Evolutionary conservation across 2,888 invertebrate species (phyloP), one percentile per base, ranked within the genome.

Genomic region (Lithophane semibrunnea): DNA sequence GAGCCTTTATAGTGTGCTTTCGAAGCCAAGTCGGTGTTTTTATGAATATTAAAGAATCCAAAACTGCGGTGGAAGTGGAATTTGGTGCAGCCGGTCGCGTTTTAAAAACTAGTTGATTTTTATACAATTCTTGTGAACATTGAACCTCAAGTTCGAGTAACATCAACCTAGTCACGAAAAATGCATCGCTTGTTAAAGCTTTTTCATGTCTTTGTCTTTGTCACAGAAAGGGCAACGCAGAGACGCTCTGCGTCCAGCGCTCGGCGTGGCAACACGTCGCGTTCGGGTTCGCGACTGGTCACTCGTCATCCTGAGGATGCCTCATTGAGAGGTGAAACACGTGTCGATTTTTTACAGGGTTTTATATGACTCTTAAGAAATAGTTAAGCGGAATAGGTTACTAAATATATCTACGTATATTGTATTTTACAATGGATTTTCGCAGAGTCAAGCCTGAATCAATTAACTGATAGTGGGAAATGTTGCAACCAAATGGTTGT

Each of bases 31-130:
- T 83, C 24, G 16, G 49, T 74, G 67, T 81, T 85, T 82, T 83
- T 84, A 83, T 83, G 82, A 81, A 85, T 75, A 81, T 75, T 80
- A 65, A 54, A 64, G 64, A 64, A 60, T 64, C 37, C 44, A 60
- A 71, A 69, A 85, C 44, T 75, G 70, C 67, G 66, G 18, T 66
- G 58, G 16, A 67, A 67, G 16, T 56, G 13, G 49, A 74, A 61
- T 70, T 76, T 54, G 49, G 42, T 47, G 58, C 37, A 67, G 70
- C n/a, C 44, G 3, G 52, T 70, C 7, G 29, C 37, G n/a, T 54
- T 29, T 67, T 47, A 29, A 44, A 54, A 82, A 64, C 8, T 47
- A 54, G 54, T 52, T 67, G 61, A 79, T 61, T 79, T 61, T 61
- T 54, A 37, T 29, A 13, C 21, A 47, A 70, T 42, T 71, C 7